Evolutionary conservation across 2,888 invertebrate genomes (phyloP).

Genomic region (Diaperis boleti): DNA sequence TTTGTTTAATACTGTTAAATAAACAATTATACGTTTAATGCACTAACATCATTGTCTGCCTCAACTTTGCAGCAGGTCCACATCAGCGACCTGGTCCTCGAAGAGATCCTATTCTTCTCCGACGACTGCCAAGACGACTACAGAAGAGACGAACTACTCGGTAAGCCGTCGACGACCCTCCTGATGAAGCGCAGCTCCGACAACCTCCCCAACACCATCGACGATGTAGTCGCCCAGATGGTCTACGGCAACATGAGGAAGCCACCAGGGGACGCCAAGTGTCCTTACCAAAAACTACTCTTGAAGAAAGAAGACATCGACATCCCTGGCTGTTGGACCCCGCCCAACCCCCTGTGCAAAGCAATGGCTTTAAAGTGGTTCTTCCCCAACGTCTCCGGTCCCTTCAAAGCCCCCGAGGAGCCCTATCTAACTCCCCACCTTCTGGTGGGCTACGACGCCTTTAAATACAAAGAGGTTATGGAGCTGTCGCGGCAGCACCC

Average conservation of each 20-base stretch:
- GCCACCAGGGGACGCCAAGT: conserved; percentile 59
- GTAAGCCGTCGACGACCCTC: conserved; percentile 51
- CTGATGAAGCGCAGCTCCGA: conserved; percentile 55
- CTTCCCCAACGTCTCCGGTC: conserved; percentile 67
- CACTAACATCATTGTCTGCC: not conserved
- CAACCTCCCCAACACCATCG: conserved; percentile 54
- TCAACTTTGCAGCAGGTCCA: conserved; percentile 27
- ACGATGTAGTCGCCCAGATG: conserved; percentile 58
- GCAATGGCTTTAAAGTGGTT: conserved; percentile 63
- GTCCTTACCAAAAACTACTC: conserved; percentile 51
- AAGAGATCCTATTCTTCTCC: conserved; percentile 61
- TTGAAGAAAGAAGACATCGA: conserved; percentile 43
- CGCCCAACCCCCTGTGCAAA: conserved; percentile 62
- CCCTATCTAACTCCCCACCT: conserved; percentile 76
- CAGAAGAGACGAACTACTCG: conserved; percentile 50
- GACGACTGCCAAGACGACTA: conserved; percentile 43
- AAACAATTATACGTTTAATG: too few species aligned
- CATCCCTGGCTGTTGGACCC: conserved; percentile 65
- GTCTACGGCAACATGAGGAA: conserved; percentile 59
- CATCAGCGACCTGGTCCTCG: conserved; percentile 54
- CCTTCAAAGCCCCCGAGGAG: conserved; percentile 71
- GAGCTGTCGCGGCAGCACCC: conserved; percentile 67
- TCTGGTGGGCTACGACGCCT: conserved; percentile 77
- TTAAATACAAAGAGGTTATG: conserved; percentile 75
- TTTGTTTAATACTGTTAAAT: too few species aligned